Conservation (phyloP, 2,797 vertebrate genomes). For the Enteromius mattozi region DNA sequence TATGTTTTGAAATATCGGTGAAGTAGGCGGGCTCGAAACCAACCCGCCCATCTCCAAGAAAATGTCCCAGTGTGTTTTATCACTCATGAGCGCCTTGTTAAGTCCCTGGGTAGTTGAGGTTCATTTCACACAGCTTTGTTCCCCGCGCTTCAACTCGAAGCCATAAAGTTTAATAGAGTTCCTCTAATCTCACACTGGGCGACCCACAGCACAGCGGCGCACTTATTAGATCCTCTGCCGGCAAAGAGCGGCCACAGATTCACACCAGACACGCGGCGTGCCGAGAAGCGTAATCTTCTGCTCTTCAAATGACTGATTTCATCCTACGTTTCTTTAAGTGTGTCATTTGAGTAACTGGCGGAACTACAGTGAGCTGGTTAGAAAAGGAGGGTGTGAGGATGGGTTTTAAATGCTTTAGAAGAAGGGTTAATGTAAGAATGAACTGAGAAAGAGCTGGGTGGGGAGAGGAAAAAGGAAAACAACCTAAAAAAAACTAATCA, state of each 20-base stretch:
- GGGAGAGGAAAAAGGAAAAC: neutral
- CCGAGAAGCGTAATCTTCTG: constrained; percentile 40
- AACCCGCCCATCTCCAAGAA: constrained; percentile 32
- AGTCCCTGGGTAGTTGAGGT: constrained; percentile 59
- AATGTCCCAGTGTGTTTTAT: constrained; percentile 57
- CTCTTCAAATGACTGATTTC: constrained; percentile 53
- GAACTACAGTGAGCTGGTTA: neutral
- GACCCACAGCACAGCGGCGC: constrained; percentile 47
- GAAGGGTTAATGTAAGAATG: neutral
- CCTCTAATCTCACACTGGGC: constrained; percentile 58
- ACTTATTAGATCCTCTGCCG: constrained; percentile 51
- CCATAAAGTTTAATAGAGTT: constrained; percentile 66
- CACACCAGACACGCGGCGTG: constrained; percentile 29
- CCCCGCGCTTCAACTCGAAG: constrained; percentile 51
- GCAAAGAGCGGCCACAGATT: constrained; percentile 47
- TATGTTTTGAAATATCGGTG: constrained; percentile 4
- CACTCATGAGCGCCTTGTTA: constrained; percentile 61
- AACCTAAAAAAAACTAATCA: neutral
- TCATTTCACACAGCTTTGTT: constrained; percentile 61
- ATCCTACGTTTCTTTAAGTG: constrained; percentile 50
- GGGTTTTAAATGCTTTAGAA: constrained; percentile 20
- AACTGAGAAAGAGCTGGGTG: neutral
- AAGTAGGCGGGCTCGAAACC: constrained; percentile 31
- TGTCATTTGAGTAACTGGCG: constrained; percentile 32
- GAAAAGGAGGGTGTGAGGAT: neutral